Evolutionary conservation across 2,888 invertebrate species (phyloP).

Genomic region (Bembecia ichneumoniformis): DNA sequence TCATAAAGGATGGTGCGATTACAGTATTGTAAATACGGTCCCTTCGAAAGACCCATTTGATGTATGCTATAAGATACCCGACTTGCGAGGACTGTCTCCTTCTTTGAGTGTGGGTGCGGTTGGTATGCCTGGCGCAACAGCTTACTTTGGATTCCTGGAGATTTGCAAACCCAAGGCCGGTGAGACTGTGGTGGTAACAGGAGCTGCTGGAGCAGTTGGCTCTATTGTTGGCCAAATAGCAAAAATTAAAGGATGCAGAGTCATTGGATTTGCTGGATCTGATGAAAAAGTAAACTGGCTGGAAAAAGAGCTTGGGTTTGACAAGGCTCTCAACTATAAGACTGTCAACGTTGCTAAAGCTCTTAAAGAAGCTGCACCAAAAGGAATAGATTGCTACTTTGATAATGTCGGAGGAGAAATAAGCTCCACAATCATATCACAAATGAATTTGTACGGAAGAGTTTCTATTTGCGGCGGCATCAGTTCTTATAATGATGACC

Average conservation of each 20-base stretch:
- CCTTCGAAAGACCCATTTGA: slow-evolving; percentile 8
- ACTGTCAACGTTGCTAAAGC: slow-evolving; percentile 48
- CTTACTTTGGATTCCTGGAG: slow-evolving; percentile 75
- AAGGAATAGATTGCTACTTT: slow-evolving; percentile 79
- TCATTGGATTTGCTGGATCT: slow-evolving; percentile 71
- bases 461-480: slow-evolving; percentile 40
- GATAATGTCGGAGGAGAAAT: slow-evolving; percentile 79
- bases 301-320: slow-evolving; percentile 72
- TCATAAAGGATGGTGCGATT: slow-evolving; percentile 72
- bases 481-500: slow-evolving; percentile 41
- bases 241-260: slow-evolving; percentile 61
- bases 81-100: slow-evolving; percentile 52
- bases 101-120: slow-evolving; percentile 69
- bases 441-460: slow-evolving; percentile 67
- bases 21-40: background rate
- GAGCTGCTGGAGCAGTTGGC: slow-evolving; percentile 79
- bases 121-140: slow-evolving; percentile 76
- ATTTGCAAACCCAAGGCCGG: slow-evolving; percentile 74
- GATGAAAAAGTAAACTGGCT: slow-evolving; percentile 76
- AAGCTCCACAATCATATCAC: slow-evolving; percentile 58
- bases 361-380: slow-evolving; percentile 68
- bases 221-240: slow-evolving; percentile 77
- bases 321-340: slow-evolving; percentile 79
- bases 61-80: slow-evolving; percentile 42
- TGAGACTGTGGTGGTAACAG: slow-evolving; percentile 75